Percentiles rank a stretch among this genome's conserved stretches.
These are phyloP conservation scores for Latrodectus elegans DNA, from an alignment of 2,888 invertebrate species.

Conservation along the genomic window DNA sequence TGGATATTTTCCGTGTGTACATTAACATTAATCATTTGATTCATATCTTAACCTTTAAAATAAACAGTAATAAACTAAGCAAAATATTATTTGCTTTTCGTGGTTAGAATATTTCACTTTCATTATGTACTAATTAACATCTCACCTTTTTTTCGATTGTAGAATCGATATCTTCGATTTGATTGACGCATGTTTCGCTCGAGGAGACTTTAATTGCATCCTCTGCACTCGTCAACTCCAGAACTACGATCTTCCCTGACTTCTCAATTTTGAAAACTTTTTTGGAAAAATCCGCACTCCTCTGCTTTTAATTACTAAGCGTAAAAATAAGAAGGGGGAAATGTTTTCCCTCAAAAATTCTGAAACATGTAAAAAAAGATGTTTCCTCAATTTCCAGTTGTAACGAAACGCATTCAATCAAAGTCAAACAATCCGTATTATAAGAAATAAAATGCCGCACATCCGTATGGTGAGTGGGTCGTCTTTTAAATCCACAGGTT, in stretches of 20 bases:
- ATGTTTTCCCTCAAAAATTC: too few relatives aligned
- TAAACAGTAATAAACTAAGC: too few relatives aligned
- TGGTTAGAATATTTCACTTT: too few relatives aligned
- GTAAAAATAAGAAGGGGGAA: too few relatives aligned
- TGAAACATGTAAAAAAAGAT: too few relatives aligned
- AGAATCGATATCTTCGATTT: slow-evolving; percentile 60
- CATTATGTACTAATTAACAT: background rate
- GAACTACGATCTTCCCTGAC: slow-evolving; percentile 66
- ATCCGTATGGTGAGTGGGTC: slow-evolving; percentile 51
- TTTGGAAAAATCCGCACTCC: slow-evolving; percentile 10
- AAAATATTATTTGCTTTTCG: too few relatives aligned
- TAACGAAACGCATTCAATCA: background rate
- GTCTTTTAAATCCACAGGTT: slow-evolving; percentile 66
- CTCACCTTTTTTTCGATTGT: slow-evolving; percentile 67
- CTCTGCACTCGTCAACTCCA: slow-evolving; percentile 63
- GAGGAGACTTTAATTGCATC: slow-evolving; percentile 59
- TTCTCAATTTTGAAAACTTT: slow-evolving; percentile 66
- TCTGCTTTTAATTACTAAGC: too few relatives aligned
- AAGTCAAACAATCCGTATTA: background rate
- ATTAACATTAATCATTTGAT: too few relatives aligned
- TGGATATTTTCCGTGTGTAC: too few relatives aligned
- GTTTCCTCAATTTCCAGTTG: background rate
- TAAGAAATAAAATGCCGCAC: slow-evolving; percentile 4
- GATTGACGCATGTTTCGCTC: slow-evolving; percentile 58
- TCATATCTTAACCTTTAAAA: too few relatives aligned